Percentiles rank a stretch among this genome's conserved stretches.
Evolutionary conservation across 2,113 vertebrate genomes (phyloP).

Genomic region (Aptenodytes patagonicus): DNA sequence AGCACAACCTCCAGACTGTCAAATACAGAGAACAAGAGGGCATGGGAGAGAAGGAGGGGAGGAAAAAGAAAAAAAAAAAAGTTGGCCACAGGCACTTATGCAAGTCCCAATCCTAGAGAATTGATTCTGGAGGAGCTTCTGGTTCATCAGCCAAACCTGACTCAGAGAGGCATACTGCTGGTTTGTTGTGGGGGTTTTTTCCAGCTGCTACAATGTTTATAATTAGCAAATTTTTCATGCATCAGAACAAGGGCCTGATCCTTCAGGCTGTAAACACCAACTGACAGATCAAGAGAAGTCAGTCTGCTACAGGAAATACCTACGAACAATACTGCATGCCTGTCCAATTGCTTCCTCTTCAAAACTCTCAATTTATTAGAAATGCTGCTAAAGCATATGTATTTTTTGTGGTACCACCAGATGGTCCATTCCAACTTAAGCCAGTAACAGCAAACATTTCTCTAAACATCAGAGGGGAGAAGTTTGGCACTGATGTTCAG

Average conservation of each 20-base stretch:
- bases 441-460: not conserved
- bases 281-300: not conserved
- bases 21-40: not conserved
- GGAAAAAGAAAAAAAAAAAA: not conserved
- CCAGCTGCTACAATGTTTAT: not conserved
- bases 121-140: not conserved
- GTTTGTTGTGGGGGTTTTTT: not conserved
- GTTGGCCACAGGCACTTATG: not conserved
- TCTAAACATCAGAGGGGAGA: not conserved
- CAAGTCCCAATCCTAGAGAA: not conserved
- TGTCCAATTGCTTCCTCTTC: not conserved
- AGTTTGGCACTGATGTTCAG: not conserved
- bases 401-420: not conserved
- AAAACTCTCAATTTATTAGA: not conserved
- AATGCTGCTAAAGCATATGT: too few species aligned
- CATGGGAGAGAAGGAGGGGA: too few species aligned
- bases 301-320: not conserved
- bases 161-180: not conserved
- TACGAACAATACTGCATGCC: accelerated
- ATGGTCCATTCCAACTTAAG: not conserved
- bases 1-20: not conserved
- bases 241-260: not conserved
- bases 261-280: not conserved
- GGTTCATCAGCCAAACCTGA: not conserved
- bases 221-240: not conserved